These are phyloP conservation scores for Amblyornis subalaris DNA, from an alignment of 2,113 vertebrate genomes.

Conservation along the genomic window DNA sequence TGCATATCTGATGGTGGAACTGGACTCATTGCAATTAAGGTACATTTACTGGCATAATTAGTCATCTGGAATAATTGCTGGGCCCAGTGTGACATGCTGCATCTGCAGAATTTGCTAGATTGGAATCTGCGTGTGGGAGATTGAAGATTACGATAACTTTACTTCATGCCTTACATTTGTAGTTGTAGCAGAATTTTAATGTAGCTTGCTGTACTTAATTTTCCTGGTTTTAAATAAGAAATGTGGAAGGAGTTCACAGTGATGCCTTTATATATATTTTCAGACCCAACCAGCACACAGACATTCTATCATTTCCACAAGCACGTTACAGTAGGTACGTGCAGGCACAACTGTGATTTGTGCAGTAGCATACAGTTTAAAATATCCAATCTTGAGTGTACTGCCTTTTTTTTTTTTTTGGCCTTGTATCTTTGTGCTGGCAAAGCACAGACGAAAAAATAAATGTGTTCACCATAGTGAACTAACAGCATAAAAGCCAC, in stretches of 20 bases:
- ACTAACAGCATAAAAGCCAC: neutral
- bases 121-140: neutral
- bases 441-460: neutral
- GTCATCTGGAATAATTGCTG: conserved; percentile 27
- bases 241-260: neutral
- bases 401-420: neutral
- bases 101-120: neutral
- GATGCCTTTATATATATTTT: neutral
- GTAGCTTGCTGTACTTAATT: neutral
- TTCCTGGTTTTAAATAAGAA: neutral
- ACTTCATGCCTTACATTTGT: neutral
- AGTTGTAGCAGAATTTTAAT: neutral
- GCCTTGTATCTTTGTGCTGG: neutral
- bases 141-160: neutral
- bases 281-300: neutral
- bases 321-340: rapidly evolving
- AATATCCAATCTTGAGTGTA: neutral
- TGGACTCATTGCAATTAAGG: conserved; percentile 61
- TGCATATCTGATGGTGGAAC: conserved; percentile 63
- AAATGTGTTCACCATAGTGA: neutral
- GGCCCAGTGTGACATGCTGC: conserved; percentile 7
- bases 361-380: neutral
- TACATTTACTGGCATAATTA: conserved; percentile 45
- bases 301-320: neutral
- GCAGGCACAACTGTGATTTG: neutral